phyloP scores from a whole-genome alignment of 2,113 vertebrate genomes.

The Epinephelus lanceolatus region DNA sequence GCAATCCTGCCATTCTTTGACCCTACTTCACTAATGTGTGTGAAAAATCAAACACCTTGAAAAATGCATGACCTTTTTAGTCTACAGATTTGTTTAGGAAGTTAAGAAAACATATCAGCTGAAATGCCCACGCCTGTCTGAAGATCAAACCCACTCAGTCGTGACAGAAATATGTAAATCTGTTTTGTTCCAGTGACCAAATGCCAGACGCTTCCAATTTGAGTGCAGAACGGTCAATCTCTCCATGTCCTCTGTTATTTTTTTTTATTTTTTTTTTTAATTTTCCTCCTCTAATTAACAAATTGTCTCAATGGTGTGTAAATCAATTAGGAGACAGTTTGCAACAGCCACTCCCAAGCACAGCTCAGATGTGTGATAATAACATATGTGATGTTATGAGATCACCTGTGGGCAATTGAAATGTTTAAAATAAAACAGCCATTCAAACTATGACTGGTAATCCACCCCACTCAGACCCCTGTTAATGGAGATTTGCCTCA shows the following conservation, averaged over 20 bases:
- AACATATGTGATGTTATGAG: neutral
- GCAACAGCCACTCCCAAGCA: neutral
- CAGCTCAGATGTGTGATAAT: neutral
- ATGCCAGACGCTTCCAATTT: conserved; percentile 40
- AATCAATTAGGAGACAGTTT: neutral
- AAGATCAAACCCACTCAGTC: conserved; percentile 19
- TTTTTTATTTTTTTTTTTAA: neutral
- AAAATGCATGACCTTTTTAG: neutral
- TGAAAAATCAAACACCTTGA: neutral
- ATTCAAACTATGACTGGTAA: neutral
- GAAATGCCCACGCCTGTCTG: neutral
- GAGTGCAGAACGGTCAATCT: neutral
- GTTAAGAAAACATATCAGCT: conserved; percentile 11
- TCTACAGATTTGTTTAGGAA: neutral
- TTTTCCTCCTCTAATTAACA: neutral
- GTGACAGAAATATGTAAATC: conserved; percentile 67
- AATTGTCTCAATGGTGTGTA: neutral
- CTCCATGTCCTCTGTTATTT: neutral
- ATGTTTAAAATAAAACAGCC: neutral
- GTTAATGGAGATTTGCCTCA: no score
- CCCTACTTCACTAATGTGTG: neutral
- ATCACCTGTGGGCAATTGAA: neutral
- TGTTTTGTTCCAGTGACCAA: conserved; percentile 28
- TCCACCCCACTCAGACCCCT: neutral
- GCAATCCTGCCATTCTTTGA: neutral